phyloP scores from a whole-genome alignment of 2,113 vertebrate species.

The Gracilinanus agilis region DNA sequence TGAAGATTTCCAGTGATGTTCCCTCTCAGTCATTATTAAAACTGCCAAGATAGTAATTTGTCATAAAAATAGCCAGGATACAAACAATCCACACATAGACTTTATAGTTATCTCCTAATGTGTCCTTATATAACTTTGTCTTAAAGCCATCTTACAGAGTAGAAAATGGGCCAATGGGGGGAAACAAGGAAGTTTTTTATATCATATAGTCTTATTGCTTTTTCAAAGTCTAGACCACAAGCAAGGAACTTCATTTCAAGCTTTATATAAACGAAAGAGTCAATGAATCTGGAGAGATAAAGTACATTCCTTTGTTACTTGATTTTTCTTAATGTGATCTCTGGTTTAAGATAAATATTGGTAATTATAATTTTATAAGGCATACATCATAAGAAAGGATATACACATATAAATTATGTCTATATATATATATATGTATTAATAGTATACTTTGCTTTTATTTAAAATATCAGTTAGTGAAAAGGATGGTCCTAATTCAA shows the following conservation, averaged over 20 bases:
- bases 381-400: background rate
- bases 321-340: background rate
- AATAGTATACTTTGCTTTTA: background rate
- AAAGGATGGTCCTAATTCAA: background rate
- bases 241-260: background rate
- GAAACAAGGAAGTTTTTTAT: background rate
- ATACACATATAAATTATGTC: background rate
- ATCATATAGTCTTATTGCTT: constrained; percentile 24
- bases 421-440: background rate
- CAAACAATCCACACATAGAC: constrained; percentile 20
- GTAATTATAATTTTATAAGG: background rate
- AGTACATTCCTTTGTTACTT: constrained; percentile 19
- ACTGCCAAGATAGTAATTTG: constrained; percentile 20
- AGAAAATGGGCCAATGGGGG: background rate
- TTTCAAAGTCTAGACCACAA: constrained; percentile 38
- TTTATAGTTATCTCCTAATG: constrained; percentile 22
- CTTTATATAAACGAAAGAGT: constrained; percentile 32
- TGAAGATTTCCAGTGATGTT: background rate
- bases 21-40: constrained; percentile 38
- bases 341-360: constrained; percentile 18
- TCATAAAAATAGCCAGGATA: constrained; percentile 24
- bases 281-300: constrained; percentile 32
- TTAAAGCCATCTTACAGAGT: constrained; percentile 5
- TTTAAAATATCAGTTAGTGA: background rate
- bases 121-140: background rate